Percentiles rank a stretch among this genome's conserved stretches.
Conservation (phyloP, 1,140 invertebrate genomes). For the Neodiprion virginianus region DNA sequence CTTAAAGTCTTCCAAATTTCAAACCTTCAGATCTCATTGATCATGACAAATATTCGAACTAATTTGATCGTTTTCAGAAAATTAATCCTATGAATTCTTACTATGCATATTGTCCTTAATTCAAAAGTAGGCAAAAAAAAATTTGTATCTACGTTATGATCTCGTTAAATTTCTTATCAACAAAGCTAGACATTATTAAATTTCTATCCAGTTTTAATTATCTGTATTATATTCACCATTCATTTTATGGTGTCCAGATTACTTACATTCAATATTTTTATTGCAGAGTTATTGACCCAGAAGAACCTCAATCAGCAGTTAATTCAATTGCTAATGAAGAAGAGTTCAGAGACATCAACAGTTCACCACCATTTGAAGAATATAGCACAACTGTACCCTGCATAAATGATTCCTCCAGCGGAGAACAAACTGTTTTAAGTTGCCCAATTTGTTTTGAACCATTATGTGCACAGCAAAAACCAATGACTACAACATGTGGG, state of each 20-base stretch:
- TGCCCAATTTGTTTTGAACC: slow-evolving; percentile 45
- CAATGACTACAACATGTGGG: slow-evolving; percentile 44
- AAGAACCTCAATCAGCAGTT: background rate
- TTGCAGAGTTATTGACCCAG: background rate
- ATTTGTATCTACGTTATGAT: background rate
- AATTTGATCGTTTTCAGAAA: too few relatives aligned
- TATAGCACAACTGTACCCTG: background rate
- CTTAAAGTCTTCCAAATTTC: too few relatives aligned
- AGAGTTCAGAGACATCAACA: background rate
- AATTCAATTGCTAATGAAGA: background rate
- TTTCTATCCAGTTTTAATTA: background rate
- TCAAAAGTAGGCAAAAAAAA: too few relatives aligned
- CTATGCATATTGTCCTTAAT: too few relatives aligned
- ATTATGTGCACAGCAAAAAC: slow-evolving; percentile 31
- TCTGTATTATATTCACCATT: background rate
- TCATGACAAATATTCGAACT: too few relatives aligned
- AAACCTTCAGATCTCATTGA: too few relatives aligned
- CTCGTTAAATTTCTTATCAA: background rate
- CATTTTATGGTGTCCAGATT: too few relatives aligned
- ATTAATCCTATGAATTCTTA: too few relatives aligned
- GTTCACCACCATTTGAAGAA: background rate
- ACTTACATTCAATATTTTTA: background rate
- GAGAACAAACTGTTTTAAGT: background rate
- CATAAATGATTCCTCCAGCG: background rate
- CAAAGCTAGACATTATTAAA: background rate